Percentiles rank a stretch among this genome's conserved stretches.
phyloP scores from a whole-genome alignment of 2,888 invertebrate species.

The Metallyticus violacea region DNA sequence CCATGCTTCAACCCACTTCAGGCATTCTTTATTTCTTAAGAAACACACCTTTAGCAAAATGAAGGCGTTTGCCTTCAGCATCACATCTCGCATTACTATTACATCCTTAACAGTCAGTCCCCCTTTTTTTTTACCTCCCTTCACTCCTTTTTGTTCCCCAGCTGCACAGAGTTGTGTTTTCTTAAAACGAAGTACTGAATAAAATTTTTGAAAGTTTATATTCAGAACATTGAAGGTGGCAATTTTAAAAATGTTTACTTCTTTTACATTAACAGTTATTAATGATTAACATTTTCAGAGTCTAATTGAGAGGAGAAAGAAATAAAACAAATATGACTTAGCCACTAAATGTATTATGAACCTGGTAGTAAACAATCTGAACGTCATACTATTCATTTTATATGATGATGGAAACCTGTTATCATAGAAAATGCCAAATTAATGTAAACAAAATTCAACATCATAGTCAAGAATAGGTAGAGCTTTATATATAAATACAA shows the following conservation, averaged over 20 bases:
- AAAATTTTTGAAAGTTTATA: neutral
- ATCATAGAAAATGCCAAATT: neutral
- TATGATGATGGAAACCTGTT: neutral
- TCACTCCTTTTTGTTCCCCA: neutral
- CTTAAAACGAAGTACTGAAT: neutral
- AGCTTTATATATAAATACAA: neutral
- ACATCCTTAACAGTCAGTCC: too few species aligned
- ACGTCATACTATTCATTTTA: neutral
- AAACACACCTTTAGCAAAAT: neutral
- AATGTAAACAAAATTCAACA: neutral
- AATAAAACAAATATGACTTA: neutral
- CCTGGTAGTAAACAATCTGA: neutral
- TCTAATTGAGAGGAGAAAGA: neutral
- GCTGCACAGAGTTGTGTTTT: neutral
- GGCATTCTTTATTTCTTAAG: neutral
- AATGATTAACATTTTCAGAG: neutral
- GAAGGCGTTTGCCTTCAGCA: neutral
- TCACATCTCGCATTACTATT: neutral
- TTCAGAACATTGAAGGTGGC: neutral
- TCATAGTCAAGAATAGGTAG: neutral
- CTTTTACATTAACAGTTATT: neutral
- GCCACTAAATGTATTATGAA: neutral
- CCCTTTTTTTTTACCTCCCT: too few species aligned
- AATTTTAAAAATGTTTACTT: too few species aligned
- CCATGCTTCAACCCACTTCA: neutral